A percentile compares a stretch with the other conserved stretches of the same genome.
Conservation (phyloP, 2,113 vertebrate genomes). For the Callipepla squamata region DNA sequence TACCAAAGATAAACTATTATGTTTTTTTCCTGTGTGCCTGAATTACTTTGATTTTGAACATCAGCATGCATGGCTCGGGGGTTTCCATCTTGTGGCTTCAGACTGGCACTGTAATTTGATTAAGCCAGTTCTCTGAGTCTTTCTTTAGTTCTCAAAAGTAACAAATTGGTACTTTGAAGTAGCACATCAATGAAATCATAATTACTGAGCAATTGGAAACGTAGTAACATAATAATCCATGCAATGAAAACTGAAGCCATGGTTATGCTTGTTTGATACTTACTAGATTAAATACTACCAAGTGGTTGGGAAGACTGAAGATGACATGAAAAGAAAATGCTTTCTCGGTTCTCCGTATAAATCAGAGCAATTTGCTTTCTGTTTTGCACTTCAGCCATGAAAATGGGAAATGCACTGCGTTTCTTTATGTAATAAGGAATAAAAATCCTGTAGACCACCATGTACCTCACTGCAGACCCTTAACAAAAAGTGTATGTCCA, state of each 20-base stretch:
- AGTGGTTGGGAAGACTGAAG: not conserved
- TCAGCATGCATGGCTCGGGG: not conserved
- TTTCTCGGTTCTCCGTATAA: not conserved
- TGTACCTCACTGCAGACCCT: not conserved
- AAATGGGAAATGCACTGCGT: not conserved
- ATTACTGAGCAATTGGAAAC: not conserved
- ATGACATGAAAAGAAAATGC: not conserved
- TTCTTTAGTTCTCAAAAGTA: constrained; percentile 1
- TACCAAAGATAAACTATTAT: not conserved
- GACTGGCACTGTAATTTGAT: not conserved
- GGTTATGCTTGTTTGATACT: not conserved
- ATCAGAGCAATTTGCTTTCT: not conserved
- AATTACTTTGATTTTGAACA: constrained; percentile 2
- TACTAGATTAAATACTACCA: not conserved
- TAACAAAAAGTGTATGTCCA: not conserved
- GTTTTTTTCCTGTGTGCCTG: not conserved
- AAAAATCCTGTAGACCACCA: not conserved
- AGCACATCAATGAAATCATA: not conserved
- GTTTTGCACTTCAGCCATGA: not conserved
- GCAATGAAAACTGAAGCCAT: not conserved
- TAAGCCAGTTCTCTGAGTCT: not conserved
- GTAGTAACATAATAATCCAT: not conserved
- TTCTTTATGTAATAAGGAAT: not conserved
- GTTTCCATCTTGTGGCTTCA: not conserved
- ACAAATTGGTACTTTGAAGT: not conserved